Base-by-base conservation (phyloP, 2,113 vertebrate species). In the Jacana jacana region DNA sequence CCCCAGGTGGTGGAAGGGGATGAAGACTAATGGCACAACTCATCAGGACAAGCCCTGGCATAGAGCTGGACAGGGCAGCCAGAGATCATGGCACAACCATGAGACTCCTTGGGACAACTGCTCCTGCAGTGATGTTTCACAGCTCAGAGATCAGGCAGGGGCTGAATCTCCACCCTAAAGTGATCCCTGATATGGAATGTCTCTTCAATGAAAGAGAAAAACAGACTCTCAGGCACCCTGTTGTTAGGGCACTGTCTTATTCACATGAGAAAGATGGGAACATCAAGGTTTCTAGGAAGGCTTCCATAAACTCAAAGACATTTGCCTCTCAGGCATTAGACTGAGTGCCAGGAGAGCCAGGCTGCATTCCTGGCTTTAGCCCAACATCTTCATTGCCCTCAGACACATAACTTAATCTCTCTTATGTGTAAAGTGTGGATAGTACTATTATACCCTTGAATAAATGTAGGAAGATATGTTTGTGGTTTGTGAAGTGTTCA, bases 401-500 rank as follows among this genome's bases (percentile, higher is more conserved):
- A 80, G 51, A 93, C 44, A 46, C 4, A 46, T 37, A 91, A 85
- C 14, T 33, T 80, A 83, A 93, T 60, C 68, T 40, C 75, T 66
- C 20, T 60, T 61, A 46, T 10, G 22, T 48, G 42, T 84, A 51
- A 83, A 90, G 60, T 27, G 44, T 55, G 61, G 80, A 64, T 19
- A 78, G 72, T 78, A 52, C 61, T 69, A 57, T 69, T 55, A 66
- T 27, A 76, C 11, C 44, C 70, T 72, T 87, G 72, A 84, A 94
- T 69, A 93, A 83, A 58, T 8, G 37, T 28, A 87, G 57, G 68
- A 61, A 76, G 69, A 71, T 31, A 40, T 1, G 7, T 87, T 89
- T 88, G 80, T 44, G 85, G 76, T 88, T 89, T 96, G 80, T 42
- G 52, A 89, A 78, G 40, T 44, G 30, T 61, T 96, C 72, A 89